Evolutionary conservation across 2,888 invertebrate species (phyloP).

Genomic region (Oligia strigilis): DNA sequence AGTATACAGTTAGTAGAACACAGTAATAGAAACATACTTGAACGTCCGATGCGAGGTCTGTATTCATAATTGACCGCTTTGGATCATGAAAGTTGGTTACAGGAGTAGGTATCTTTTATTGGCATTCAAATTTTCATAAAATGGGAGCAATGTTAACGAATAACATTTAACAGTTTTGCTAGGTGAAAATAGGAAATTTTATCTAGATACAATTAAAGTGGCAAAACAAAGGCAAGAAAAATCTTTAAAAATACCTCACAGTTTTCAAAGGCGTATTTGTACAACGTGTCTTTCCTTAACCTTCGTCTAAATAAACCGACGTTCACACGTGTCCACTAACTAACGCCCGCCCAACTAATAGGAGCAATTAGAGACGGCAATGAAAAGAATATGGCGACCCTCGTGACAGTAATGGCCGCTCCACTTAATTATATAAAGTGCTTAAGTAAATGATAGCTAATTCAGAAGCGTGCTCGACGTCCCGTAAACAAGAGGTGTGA

Average conservation of each 20-base stretch:
- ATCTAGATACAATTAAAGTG: neutral
- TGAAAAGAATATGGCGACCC: conserved; percentile 86
- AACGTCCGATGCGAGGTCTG: neutral
- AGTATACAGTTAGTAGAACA: neutral
- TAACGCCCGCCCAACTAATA: conserved; percentile 71
- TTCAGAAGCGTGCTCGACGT: conserved; percentile 80
- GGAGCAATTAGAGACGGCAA: conserved; percentile 80
- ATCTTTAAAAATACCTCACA: neutral
- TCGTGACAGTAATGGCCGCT: conserved; percentile 83
- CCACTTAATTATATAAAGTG: conserved; percentile 89
- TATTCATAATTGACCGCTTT: neutral
- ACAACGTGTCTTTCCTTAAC: conserved; percentile 8
- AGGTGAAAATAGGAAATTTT: neutral
- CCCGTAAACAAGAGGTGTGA: conserved; percentile 90
- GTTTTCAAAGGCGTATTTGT: conserved; percentile 3
- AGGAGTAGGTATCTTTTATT: neutral
- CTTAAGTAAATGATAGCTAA: conserved; percentile 91
- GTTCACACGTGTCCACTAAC: conserved; percentile 55
- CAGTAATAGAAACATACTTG: neutral
- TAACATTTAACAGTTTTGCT: no score
- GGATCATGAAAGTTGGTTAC: neutral
- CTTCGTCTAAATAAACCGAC: conserved; percentile 53
- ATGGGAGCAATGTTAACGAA: neutral
- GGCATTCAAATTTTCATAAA: no score
- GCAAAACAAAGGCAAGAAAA: neutral